Evolutionary conservation across 2,113 vertebrate genomes (phyloP).

Genomic region (Vulpes lagopus): DNA sequence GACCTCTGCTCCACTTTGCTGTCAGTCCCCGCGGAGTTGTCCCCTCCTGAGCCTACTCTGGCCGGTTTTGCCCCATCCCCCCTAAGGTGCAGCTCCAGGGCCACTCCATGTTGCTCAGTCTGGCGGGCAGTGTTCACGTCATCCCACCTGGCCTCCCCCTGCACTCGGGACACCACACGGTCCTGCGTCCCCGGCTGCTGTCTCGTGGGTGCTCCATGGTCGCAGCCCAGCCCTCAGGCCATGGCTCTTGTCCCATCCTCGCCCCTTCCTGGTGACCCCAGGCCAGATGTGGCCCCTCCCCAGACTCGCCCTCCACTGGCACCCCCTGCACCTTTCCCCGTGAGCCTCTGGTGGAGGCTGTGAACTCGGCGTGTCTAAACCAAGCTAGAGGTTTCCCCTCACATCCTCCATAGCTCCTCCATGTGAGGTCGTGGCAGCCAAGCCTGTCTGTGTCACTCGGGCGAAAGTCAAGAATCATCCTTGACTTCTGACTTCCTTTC

Average conservation of each 20-base stretch:
- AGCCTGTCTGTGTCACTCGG: not conserved
- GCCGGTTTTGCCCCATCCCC: accelerated
- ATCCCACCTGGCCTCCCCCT: not conserved
- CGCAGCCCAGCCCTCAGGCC: not conserved
- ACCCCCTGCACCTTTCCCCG: not conserved
- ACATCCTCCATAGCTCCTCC: accelerated
- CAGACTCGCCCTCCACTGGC: not conserved
- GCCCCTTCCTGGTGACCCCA: too few relatives aligned
- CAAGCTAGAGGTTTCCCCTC: not conserved
- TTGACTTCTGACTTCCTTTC: not conserved
- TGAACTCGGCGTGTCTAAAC: accelerated
- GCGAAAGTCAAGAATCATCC: not conserved
- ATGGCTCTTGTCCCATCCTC: not conserved
- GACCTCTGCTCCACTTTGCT: accelerated
- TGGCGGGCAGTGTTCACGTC: accelerated
- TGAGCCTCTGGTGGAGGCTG: not conserved
- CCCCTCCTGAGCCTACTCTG: not conserved
- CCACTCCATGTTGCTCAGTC: accelerated
- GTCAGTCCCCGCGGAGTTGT: not conserved
- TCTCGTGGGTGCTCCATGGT: not conserved
- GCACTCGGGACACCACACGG: not conserved
- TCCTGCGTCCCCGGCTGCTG: not conserved
- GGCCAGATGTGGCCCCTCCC: not conserved
- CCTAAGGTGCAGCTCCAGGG: too few relatives aligned
- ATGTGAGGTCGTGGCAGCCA: not conserved